Evolutionary conservation across 2,113 vertebrate genomes (phyloP), one percentile per base, ranked within the genome.

Genomic region (Serinus canaria): DNA sequence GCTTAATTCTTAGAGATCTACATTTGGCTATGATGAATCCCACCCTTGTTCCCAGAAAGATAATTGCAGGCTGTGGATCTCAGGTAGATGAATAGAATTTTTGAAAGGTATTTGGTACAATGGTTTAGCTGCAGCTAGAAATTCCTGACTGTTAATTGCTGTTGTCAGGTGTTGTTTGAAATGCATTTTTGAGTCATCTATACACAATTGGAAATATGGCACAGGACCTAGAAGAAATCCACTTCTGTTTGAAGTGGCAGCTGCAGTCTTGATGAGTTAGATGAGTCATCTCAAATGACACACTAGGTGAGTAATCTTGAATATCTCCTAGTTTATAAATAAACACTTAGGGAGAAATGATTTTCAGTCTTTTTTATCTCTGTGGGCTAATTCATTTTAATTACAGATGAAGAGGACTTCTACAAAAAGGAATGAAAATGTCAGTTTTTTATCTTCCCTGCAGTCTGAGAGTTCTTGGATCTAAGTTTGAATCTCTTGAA

Each of bases 191-290:
- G 69, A 95, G 39, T 74, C 66, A 82, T 63, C 47, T 17, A 9
- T 63, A 72, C 22, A 50, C 53, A 68, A 50, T 3, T 75, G 39
- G 74, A 94, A 82, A 75, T 82, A 56, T 8, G 35, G 55, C 44
- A 84, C 25, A 84, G 43, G 64, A 74, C 30, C 59, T 89, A 91
- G 39, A 84, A 87, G 56, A 64, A 60, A 74, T 25, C 7, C 50
- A 55, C 30, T 92, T 89, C 60, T 89, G 64, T 89, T 82, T 94
- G 56, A 96, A 92, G 90, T 75, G 35, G 56, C 74, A 94, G 77
- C 84, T 94, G 83, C 43, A 68, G 16, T 67, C 87, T 64, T 89
- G 59, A 82, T 89, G 72, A 94, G 33, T 78, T 69, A 25, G 31
- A 58, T 62, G 83, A 92, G 30, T 59, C 56, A 87, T 84, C 92